A percentile compares a stretch with the other conserved stretches of the same genome.
These are phyloP conservation scores for Rosalia funebris DNA, from an alignment of 2,888 invertebrate species.

Conservation along the genomic window DNA sequence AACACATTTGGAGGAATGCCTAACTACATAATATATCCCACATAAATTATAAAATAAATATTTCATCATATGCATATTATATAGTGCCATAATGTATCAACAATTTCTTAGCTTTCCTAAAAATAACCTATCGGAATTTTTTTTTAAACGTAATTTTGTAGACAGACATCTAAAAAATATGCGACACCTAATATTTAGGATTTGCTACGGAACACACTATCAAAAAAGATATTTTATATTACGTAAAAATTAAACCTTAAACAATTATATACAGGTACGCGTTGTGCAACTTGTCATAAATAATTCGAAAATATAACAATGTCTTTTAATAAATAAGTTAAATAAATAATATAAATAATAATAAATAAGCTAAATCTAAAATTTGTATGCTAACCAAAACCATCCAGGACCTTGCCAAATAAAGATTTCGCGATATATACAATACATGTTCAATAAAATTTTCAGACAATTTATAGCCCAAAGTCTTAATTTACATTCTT, in stretches of 20 bases:
- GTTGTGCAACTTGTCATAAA: constrained; percentile 35
- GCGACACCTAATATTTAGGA: too few species aligned
- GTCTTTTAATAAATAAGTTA: constrained; percentile 37
- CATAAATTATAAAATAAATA: too few species aligned
- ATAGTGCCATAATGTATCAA: too few species aligned
- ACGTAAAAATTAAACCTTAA: constrained; percentile 22
- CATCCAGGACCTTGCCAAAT: constrained; percentile 43
- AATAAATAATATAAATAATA: constrained; percentile 46
- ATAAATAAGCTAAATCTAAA: constrained; percentile 38
- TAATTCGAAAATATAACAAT: constrained; percentile 19
- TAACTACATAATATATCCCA: too few species aligned
- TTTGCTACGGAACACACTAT: too few species aligned
- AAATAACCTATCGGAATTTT: too few species aligned
- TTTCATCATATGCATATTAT: too few species aligned
- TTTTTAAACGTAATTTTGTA: too few species aligned
- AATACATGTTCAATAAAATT: constrained; percentile 22
- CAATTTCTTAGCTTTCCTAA: too few species aligned
- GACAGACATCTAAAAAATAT: too few species aligned
- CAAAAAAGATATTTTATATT: too few species aligned
- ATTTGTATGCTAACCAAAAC: constrained; percentile 43
- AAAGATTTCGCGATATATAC: constrained; percentile 39
- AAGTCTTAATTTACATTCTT: not conserved
- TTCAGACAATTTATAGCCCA: constrained; percentile 7
- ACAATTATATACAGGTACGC: constrained; percentile 51
- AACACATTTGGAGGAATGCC: too few species aligned